These are phyloP conservation scores for Rutilus rutilus DNA, from an alignment of 2,113 vertebrate genomes.

Conservation along the genomic window DNA sequence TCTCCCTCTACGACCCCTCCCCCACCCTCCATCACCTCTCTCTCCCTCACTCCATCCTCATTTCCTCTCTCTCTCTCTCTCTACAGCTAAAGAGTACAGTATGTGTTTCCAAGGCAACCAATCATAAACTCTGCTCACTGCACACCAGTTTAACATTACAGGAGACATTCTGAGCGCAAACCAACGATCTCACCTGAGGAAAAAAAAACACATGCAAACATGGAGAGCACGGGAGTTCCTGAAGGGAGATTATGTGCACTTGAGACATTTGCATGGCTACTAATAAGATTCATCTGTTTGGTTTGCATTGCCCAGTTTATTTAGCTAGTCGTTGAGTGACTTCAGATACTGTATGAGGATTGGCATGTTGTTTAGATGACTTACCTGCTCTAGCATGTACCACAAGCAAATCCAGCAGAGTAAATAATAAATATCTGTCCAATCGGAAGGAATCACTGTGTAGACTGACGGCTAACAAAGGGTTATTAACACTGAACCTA, in stretches of 20 bases:
- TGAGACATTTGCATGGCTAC: conserved; percentile 9
- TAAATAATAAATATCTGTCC: background rate
- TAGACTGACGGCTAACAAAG: conserved; percentile 11
- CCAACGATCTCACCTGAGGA: conserved; percentile 39
- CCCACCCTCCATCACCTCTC: conserved; percentile 55
- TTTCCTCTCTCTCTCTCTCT: conserved; percentile 55
- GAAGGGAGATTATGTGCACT: background rate
- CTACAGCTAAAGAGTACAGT: conserved; percentile 61
- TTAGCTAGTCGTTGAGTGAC: background rate
- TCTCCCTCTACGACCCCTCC: conserved; percentile 49
- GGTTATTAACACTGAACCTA: no score
- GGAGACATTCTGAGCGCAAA: background rate
- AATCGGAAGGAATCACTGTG: conserved; percentile 12
- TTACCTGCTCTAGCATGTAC: background rate
- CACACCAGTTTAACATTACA: background rate
- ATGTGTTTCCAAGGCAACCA: conserved; percentile 78
- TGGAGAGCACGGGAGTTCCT: background rate
- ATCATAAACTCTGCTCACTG: conserved; percentile 71
- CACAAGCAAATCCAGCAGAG: background rate
- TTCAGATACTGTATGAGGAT: background rate
- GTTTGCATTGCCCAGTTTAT: background rate
- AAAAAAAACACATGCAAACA: conserved; percentile 24
- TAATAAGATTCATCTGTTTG: background rate
- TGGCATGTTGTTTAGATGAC: background rate
- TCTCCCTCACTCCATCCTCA: conserved; percentile 58